Conservation (phyloP, 2,888 invertebrate genomes). For the Hirtodrosophila alboralis region DNA sequence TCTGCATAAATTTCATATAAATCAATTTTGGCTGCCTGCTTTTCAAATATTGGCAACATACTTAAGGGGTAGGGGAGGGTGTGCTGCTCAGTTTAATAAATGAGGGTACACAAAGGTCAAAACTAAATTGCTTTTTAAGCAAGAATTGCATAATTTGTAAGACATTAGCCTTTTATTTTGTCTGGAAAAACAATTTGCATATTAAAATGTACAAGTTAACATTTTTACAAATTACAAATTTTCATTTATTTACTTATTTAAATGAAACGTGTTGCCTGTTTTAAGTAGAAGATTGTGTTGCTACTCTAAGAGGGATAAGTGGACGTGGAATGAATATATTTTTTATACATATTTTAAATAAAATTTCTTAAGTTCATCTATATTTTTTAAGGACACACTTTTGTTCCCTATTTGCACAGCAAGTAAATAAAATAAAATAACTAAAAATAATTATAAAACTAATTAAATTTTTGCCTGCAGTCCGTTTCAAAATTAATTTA, state of each 20-base stretch:
- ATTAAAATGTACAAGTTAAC: slow-evolving; percentile 17
- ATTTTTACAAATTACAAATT: not conserved
- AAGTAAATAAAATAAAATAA: no score
- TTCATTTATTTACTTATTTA: slow-evolving; percentile 5
- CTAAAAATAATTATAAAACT: slow-evolving; percentile 22
- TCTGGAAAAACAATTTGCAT: slow-evolving; percentile 25
- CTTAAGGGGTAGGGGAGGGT: not conserved
- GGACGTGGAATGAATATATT: no score
- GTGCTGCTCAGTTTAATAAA: slow-evolving; percentile 36
- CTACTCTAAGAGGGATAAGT: no score
- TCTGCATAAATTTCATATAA: slow-evolving; percentile 75
- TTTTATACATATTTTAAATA: not conserved
- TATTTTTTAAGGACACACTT: no score
- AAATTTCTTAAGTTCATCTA: not conserved
- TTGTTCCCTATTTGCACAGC: no score
- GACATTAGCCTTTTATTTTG: slow-evolving; percentile 50
- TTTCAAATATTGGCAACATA: slow-evolving; percentile 43
- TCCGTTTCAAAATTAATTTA: slow-evolving; percentile 6
- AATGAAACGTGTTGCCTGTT: no score
- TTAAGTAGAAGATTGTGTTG: no score
- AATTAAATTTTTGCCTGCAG: slow-evolving; percentile 38
- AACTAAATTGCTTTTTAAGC: slow-evolving; percentile 71
- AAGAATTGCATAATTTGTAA: slow-evolving; percentile 57
- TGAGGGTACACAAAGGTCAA: slow-evolving; percentile 36
- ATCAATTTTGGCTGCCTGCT: slow-evolving; percentile 60